These are phyloP conservation scores for Ischnura elegans DNA, from an alignment of 2,888 invertebrate genomes.

Conservation along the genomic window DNA sequence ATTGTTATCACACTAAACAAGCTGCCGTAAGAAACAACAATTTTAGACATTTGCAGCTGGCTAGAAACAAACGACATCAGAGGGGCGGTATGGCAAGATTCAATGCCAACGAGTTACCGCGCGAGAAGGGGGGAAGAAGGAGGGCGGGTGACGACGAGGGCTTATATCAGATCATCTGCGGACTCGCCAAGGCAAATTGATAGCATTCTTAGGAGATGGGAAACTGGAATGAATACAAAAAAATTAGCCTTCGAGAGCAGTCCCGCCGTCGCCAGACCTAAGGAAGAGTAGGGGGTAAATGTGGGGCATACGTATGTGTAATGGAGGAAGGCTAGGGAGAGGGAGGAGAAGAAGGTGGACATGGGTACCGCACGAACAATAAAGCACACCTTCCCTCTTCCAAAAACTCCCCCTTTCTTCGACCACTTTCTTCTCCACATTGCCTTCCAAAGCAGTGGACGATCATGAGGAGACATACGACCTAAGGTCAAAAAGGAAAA, in stretches of 20 bases:
- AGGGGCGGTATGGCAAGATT: not conserved
- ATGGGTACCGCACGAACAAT: not conserved
- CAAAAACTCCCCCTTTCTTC: not conserved
- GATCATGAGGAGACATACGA: not conserved
- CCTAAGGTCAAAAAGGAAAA: not conserved
- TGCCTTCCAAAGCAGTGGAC: not conserved
- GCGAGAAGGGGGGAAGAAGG: not conserved
- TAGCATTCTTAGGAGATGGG: not conserved
- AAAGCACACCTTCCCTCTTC: not conserved
- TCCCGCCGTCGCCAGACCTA: constrained; percentile 12
- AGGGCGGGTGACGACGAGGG: not conserved
- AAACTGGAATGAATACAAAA: not conserved
- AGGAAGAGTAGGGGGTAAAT: not conserved
- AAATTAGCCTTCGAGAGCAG: not conserved
- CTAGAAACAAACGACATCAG: too few relatives aligned
- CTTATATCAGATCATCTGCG: constrained; percentile 22
- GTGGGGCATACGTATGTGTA: not conserved
- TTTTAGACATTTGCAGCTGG: too few relatives aligned
- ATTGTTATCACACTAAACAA: too few relatives aligned
- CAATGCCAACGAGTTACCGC: constrained; percentile 12
- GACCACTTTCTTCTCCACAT: not conserved
- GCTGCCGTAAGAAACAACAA: too few relatives aligned
- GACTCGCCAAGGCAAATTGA: constrained; percentile 24
- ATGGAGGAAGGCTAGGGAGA: not conserved
- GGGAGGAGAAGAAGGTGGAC: not conserved